Evolutionary conservation across 2,113 vertebrate genomes (phyloP).

Genomic region (Aptenodytes patagonicus): DNA sequence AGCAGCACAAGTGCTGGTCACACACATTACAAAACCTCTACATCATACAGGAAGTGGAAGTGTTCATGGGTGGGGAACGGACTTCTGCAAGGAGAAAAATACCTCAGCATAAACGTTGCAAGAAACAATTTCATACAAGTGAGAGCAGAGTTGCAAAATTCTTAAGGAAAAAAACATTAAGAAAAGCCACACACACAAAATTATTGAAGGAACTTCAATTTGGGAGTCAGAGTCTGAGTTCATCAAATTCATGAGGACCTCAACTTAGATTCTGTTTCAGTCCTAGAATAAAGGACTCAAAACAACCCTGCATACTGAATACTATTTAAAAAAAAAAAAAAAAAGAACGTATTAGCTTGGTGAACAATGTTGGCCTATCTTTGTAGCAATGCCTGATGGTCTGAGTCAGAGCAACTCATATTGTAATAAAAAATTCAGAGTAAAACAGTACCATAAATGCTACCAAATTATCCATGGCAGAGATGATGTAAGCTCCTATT

Average conservation of each 20-base stretch:
- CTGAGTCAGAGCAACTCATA: background rate
- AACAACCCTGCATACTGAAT: background rate
- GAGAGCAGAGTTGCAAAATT: background rate
- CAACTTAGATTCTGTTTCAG: background rate
- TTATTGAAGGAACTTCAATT: background rate
- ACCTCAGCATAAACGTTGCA: background rate
- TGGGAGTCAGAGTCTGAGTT: background rate
- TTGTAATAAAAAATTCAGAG: background rate
- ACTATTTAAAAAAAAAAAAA: no score
- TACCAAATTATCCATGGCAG: background rate
- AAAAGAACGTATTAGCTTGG: background rate
- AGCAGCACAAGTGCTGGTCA: background rate
- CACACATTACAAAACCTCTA: background rate
- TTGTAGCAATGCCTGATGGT: background rate
- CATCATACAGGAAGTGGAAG: constrained; percentile 14
- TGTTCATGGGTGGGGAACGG: background rate
- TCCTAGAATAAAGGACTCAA: background rate
- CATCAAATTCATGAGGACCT: background rate
- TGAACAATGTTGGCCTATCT: background rate
- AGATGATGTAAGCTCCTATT: background rate
- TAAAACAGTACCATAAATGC: background rate
- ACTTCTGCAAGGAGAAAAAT: background rate
- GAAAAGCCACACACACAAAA: background rate
- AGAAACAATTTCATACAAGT: background rate
- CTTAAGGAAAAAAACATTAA: no score